Evolutionary conservation across 1,140 invertebrate genomes (phyloP).

Genomic region (Ctenoplectra terminalis): DNA sequence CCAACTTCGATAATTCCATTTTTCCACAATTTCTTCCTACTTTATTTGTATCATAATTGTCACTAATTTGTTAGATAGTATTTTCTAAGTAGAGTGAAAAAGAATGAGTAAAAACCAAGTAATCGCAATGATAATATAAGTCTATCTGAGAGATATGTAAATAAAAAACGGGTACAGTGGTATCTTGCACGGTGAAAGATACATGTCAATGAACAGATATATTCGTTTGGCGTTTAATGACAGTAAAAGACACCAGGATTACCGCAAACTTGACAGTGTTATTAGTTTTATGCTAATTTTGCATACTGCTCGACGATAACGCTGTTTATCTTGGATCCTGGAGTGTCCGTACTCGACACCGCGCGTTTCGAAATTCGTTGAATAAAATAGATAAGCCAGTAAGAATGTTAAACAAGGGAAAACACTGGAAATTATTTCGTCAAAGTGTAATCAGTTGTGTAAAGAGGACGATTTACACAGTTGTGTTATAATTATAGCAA

Average conservation of each 20-base stretch:
- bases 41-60: no score
- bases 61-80: no score
- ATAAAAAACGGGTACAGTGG: background rate
- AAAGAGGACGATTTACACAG: background rate
- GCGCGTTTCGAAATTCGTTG: background rate
- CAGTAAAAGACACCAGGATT: no score
- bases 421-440: background rate
- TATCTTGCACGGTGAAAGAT: background rate
- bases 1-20: no score
- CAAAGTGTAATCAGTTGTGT: background rate
- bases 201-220: background rate
- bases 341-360: background rate
- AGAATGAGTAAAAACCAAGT: no score
- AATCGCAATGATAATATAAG: no score
- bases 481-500: no score
- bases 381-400: background rate
- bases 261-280: background rate
- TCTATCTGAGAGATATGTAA: background rate
- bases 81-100: no score
- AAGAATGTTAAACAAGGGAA: background rate
- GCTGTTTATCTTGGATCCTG: background rate
- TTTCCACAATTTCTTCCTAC: no score
- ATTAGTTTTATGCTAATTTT: constrained; percentile 19
- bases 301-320: background rate
- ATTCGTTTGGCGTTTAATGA: background rate